phyloP scores from a whole-genome alignment of 1,140 invertebrate species.

The Meloidogyne floridensis region DNA sequence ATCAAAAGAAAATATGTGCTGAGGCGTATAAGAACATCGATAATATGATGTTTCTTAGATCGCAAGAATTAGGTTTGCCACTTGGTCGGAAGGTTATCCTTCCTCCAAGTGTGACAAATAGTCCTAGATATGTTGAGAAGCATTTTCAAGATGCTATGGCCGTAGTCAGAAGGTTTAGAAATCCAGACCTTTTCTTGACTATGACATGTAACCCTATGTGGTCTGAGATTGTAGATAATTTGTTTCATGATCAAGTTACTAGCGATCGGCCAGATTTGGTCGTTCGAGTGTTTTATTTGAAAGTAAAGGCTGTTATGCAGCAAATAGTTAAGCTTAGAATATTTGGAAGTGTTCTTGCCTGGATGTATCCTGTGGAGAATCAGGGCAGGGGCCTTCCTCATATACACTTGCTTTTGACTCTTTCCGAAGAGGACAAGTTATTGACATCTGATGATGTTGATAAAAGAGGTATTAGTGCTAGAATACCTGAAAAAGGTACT shows the following conservation, averaged over 20 bases:
- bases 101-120: no score
- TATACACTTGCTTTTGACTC: no score
- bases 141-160: slow-evolving; percentile 25
- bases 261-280: slow-evolving; percentile 19
- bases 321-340: background rate
- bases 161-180: background rate
- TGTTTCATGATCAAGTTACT: background rate
- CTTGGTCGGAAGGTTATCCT: slow-evolving; percentile 9
- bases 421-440: no score
- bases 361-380: no score
- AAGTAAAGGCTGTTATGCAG: slow-evolving; percentile 16
- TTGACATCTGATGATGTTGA: no score
- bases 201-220: no score
- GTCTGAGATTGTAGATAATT: no score
- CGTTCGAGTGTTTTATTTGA: slow-evolving; percentile 20
- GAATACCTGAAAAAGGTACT: no score
- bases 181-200: background rate
- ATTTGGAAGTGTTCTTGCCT: slow-evolving; percentile 3
- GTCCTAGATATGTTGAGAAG: slow-evolving; percentile 4
- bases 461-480: no score
- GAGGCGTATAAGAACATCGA: slow-evolving; percentile 18
- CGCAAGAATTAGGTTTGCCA: slow-evolving; percentile 16
- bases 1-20: background rate
- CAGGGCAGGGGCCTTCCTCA: no score
- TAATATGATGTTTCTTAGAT: background rate